Percentiles rank a stretch among this genome's conserved stretches.
Evolutionary conservation across 2,888 invertebrate genomes (phyloP).

Genomic region (Euproctis similis): DNA sequence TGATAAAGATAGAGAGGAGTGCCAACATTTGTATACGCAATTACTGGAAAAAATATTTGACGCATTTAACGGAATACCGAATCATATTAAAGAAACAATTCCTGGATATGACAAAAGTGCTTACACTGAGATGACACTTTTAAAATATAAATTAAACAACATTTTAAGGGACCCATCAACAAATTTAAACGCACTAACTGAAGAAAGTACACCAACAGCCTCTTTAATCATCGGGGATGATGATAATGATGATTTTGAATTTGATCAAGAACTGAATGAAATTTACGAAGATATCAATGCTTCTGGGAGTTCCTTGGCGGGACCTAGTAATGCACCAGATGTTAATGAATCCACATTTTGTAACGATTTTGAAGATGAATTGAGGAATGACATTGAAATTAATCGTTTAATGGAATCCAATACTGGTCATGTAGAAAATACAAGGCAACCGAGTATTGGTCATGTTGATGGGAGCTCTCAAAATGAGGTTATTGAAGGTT

Average conservation of each 20-base stretch:
- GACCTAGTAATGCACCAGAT: constrained; percentile 32
- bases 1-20: constrained; percentile 37
- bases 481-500: constrained; percentile 82
- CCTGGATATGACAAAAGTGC: constrained; percentile 75
- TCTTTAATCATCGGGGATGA: no score
- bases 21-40: constrained; percentile 74
- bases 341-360: constrained; percentile 49
- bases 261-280: constrained; percentile 38
- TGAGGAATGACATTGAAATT: constrained; percentile 21
- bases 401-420: constrained; percentile 47
- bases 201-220: no score
- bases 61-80: constrained; percentile 79
- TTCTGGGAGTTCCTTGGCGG: constrained; percentile 30
- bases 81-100: constrained; percentile 75
- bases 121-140: constrained; percentile 73
- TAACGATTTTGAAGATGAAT: constrained; percentile 63
- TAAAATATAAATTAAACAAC: constrained; percentile 75
- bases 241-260: constrained; percentile 39
- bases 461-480: constrained; percentile 76
- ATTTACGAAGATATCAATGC: constrained; percentile 43
- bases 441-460: constrained; percentile 65
- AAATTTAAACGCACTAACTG: no score
- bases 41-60: constrained; percentile 78
- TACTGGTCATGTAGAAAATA: constrained; percentile 23
- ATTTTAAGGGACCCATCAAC: constrained; percentile 55